Conservation (phyloP, 2,888 invertebrate species). For the Sphinx pinastri region DNA sequence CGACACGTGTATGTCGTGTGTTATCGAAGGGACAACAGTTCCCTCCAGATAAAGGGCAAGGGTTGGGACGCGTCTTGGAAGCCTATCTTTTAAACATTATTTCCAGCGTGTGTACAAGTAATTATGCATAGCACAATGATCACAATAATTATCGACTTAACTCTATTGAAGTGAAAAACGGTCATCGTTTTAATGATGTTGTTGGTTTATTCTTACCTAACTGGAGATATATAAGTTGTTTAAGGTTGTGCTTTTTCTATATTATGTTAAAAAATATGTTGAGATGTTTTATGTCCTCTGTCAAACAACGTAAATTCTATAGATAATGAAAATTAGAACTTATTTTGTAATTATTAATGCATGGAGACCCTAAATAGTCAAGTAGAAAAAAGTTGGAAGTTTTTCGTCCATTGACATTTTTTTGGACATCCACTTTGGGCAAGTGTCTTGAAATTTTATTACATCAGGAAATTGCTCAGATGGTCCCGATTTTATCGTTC, state of each 20-base stretch:
- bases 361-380: not conserved
- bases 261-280: too few relatives aligned
- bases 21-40: conserved; percentile 42
- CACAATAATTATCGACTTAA: conserved; percentile 49
- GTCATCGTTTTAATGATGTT: not conserved
- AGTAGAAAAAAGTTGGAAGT: not conserved
- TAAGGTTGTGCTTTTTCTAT: too few relatives aligned
- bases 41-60: conserved; percentile 48
- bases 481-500: conserved; percentile 26
- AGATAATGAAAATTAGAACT: too few relatives aligned
- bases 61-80: conserved; percentile 59
- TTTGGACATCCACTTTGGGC: not conserved
- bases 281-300: too few relatives aligned
- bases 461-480: conserved; percentile 21
- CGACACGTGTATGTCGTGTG: conserved; percentile 34
- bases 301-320: too few relatives aligned
- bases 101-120: conserved; percentile 59
- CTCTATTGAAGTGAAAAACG: not conserved
- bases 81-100: conserved; percentile 65
- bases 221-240: not conserved
- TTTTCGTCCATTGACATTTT: not conserved
- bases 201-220: not conserved
- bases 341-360: not conserved
- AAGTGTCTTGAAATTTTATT: conserved; percentile 21
- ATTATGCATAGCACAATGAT: conserved; percentile 40